Base-by-base conservation (phyloP, 2,888 invertebrate species). In the Nomada ruficornis region DNA sequence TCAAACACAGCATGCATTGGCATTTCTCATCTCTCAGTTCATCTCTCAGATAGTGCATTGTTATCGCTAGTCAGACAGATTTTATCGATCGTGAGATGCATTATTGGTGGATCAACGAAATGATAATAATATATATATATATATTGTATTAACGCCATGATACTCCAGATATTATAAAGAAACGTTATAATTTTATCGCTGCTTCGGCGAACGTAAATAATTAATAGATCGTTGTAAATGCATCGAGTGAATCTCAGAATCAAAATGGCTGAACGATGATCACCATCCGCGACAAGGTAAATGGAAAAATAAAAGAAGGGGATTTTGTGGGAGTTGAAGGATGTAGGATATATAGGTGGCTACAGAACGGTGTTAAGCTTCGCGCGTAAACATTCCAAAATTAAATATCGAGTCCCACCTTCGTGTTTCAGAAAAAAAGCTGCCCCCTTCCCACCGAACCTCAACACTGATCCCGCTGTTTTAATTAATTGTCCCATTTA, bases 31-130 rank as follows among this genome's bases (percentile, higher is more conserved):
- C 36, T 36, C 36, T 36, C 36, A 7, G 0, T 36, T 74, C 74
- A 57, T 81, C 72, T 57, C 44, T 63, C 62, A 5, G 69, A 54
- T 36, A 18, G 76, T 67, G 23, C 59, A 82, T 55, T 57, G 68
- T 44, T 67, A 78, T 78, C 72, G 75, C 63, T 71, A 60, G 52
- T 60, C 68, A 55, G 67, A 65, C 63, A 64, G 47, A 69, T 74
- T 65, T 77, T 73, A 73, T 36, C 47, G 60, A 73, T 26, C 29
- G 47, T 18, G 74, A 13, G 47, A 76, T 29, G 70, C 29, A 55
- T 23, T 65, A 65, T 47, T 47, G 73, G 57, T 55, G 63, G 59
- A 78, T 78, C 79, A 72, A 81, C 55, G 63, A 52, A 77, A 60
- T 23, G 20, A 79, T 29, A 57, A 57, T 44, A 47, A 79, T 70